Base-by-base conservation (phyloP, 2,888 invertebrate species). In the Torymus texanus region DNA sequence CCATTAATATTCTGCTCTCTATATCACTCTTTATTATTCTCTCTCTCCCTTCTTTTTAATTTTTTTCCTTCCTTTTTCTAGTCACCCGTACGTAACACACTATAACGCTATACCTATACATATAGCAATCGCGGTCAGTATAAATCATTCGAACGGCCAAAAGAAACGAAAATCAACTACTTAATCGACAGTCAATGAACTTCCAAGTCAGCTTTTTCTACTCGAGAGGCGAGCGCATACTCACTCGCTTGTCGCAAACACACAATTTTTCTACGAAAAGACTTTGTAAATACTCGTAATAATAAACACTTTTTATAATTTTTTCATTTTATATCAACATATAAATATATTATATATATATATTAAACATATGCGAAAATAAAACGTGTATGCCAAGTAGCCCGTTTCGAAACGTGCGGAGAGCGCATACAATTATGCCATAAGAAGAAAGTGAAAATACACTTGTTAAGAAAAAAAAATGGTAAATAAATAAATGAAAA, bases 371-470 rank as follows among this genome's bases (percentile, higher is more conserved):
- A 16, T 41, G 41, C 41, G 14, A 3, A 66, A 11, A 12, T 14
- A 70, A 14, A 29, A 66, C 56, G 21, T 24, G 56, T 67, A 55
- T 67, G 74, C 53, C 62, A 55, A 10, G 21, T 62, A 56, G 29
- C 29, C n/a, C 68, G 29, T 58, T 72, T 77, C 29, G 18, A 51
- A 51, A 61, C 59, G 41, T 71, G 59, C 18, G 65, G 53, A 68
- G 68, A 79, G 67, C 63, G 78, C 75, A 70, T 75, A 66, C 53
- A 61, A 66, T 51, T 72, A 79, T 58, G 59, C 56, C 66, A 62
- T 79, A 75, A 79, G 61, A 66, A 71, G 12, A 72, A 75, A 72
- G 79, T 79, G 75, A 66, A 79, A 68, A 16, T 75, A 72, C 66
- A 79, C 79, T 75, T 79, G 75, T 79, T 75, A 75, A 21, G 21